A percentile compares a stretch with the other conserved stretches of the same genome.
phyloP scores from a whole-genome alignment of 2,113 vertebrate species.

The Grus americana region DNA sequence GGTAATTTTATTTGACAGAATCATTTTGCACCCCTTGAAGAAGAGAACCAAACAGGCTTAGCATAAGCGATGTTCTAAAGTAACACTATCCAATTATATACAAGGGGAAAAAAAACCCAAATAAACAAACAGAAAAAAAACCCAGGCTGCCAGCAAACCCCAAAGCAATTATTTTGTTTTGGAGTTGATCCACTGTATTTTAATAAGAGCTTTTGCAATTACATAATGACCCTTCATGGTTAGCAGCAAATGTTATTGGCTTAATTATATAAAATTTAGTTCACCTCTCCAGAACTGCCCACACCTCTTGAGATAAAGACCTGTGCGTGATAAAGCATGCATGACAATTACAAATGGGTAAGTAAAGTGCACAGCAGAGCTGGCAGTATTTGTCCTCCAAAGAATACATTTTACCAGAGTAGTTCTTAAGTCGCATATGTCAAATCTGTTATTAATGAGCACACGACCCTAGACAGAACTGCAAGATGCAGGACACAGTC shows the following conservation, averaged over 20 bases:
- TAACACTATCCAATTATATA: background rate
- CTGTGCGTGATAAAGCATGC: background rate
- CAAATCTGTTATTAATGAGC: background rate
- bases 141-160: background rate
- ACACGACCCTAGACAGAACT: background rate
- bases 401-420: background rate
- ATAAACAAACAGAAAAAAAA: background rate
- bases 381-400: background rate
- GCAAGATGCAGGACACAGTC: background rate
- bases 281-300: background rate
- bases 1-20: background rate
- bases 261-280: background rate
- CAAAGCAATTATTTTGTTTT: conserved; percentile 14
- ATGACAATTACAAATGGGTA: background rate
- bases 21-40: background rate
- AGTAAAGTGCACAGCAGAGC: background rate
- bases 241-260: background rate
- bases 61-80: background rate
- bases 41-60: background rate
- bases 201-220: background rate
- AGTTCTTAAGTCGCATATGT: background rate
- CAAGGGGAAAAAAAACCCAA: background rate
- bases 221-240: background rate
- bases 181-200: background rate
- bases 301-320: background rate